Conservation (phyloP, 2,797 vertebrate species). For the Buceros bicornis region DNA sequence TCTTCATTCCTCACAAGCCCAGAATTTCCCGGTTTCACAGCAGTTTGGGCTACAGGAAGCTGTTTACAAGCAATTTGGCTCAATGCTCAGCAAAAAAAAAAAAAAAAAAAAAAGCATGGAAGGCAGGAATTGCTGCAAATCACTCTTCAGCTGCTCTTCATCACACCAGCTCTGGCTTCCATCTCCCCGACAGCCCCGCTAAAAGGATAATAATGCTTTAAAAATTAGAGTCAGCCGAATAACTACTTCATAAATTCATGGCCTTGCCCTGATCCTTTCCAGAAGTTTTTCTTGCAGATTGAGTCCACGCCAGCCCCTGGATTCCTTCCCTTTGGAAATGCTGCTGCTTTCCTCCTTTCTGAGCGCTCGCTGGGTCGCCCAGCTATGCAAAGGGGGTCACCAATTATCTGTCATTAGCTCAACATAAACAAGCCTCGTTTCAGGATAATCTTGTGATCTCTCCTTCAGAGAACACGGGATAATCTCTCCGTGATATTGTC, state of each 20-base stretch:
- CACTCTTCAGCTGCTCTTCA: slow-evolving; percentile 56
- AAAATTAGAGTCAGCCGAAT: slow-evolving; percentile 67
- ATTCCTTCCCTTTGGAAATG: slow-evolving; percentile 24
- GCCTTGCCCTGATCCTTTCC: slow-evolving; percentile 67
- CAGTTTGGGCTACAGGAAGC: not conserved
- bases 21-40: not conserved
- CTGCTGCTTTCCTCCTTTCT: slow-evolving; percentile 1
- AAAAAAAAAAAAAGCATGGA: not conserved
- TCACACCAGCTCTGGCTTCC: slow-evolving; percentile 59
- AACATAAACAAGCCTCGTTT: not conserved
- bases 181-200: slow-evolving; percentile 50
- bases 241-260: slow-evolving; percentile 72
- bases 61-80: slow-evolving; percentile 45
- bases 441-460: slow-evolving; percentile 28
- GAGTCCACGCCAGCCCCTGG: not conserved
- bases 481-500: not conserved
- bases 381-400: not conserved
- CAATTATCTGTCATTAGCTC: slow-evolving; percentile 49
- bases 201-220: slow-evolving; percentile 77
- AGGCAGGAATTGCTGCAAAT: slow-evolving; percentile 48
- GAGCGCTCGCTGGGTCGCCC: not conserved
- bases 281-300: slow-evolving; percentile 58
- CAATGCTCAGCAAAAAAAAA: not conserved
- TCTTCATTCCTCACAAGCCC: not conserved
- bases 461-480: slow-evolving; percentile 19